A percentile compares a stretch with the other conserved stretches of the same genome.
phyloP scores from a whole-genome alignment of 2,888 invertebrate genomes.

The Tanytarsus gracilentus region DNA sequence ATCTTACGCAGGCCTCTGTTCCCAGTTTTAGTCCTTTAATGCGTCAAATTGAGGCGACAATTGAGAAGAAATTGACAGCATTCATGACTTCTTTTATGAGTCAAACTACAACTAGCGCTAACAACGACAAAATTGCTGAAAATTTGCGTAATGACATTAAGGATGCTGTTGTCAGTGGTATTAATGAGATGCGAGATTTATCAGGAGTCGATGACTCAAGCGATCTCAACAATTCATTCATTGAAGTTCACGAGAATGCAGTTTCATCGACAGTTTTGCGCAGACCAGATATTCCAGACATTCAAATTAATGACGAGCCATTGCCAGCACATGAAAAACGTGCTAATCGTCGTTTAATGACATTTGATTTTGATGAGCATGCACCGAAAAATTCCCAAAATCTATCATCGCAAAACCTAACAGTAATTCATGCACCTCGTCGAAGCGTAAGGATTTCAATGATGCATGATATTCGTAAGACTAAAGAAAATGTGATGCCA shows the following conservation, averaged over 20 bases:
- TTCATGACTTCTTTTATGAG: conserved; percentile 1
- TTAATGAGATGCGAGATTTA: neutral
- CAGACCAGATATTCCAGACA: too few species aligned
- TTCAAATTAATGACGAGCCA: too few species aligned
- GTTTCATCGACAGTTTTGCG: too few species aligned
- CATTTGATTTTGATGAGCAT: too few species aligned
- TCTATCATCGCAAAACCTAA: too few species aligned
- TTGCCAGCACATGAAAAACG: too few species aligned
- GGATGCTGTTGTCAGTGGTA: neutral
- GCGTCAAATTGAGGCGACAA: conserved; percentile 4
- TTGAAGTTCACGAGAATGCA: neutral
- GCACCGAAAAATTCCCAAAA: too few species aligned
- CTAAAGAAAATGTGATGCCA: too few species aligned
- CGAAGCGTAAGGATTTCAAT: too few species aligned
- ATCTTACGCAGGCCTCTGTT: neutral
- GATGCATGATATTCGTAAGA: too few species aligned
- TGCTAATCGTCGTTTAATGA: too few species aligned
- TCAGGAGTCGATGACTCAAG: neutral
- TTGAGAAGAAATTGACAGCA: neutral
- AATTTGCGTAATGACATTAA: neutral
- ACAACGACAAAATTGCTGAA: neutral
- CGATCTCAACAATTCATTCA: neutral
- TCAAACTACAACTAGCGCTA: neutral
- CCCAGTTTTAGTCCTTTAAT: conserved; percentile 17
- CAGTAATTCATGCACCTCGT: too few species aligned